phyloP scores from a whole-genome alignment of 37 sponge, comb jelly and placozoan genomes.

The Bolinopsis microptera region DNA sequence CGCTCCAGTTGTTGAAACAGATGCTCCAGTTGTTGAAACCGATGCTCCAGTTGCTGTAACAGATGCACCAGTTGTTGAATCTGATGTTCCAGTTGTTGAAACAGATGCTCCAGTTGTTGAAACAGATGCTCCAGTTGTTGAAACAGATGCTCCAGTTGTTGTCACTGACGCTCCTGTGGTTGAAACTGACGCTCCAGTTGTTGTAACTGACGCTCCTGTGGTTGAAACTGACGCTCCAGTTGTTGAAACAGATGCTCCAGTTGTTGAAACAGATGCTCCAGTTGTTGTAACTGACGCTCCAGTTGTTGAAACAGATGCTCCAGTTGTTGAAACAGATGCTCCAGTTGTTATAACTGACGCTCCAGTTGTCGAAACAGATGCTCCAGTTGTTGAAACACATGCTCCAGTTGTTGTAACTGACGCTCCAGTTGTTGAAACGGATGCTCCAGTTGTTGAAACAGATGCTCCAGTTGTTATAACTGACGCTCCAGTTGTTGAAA shows the following conservation, averaged over 20 bases:
- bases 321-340: not conserved
- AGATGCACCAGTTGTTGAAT: not conserved
- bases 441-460: not conserved
- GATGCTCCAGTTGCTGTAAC: not conserved
- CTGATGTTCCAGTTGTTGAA: not conserved
- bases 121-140: too few relatives aligned
- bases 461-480: too few relatives aligned
- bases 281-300: too few relatives aligned
- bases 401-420: not conserved
- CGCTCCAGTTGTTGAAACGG: not conserved
- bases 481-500: too few relatives aligned
- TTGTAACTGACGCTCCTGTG: too few relatives aligned
- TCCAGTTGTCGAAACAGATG: not conserved
- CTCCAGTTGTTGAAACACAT: not conserved
- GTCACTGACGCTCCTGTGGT: too few relatives aligned
- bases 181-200: too few relatives aligned
- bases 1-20: not conserved
- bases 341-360: not conserved
- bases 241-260: too few relatives aligned
- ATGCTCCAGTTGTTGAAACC: not conserved
- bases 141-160: too few relatives aligned
- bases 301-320: not conserved
- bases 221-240: too few relatives aligned
- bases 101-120: too few relatives aligned
- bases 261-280: too few relatives aligned